Evolutionary conservation across 2,113 vertebrate species (phyloP), one percentile per base, ranked within the genome.

Genomic region (Ornithorhynchus anatinus): DNA sequence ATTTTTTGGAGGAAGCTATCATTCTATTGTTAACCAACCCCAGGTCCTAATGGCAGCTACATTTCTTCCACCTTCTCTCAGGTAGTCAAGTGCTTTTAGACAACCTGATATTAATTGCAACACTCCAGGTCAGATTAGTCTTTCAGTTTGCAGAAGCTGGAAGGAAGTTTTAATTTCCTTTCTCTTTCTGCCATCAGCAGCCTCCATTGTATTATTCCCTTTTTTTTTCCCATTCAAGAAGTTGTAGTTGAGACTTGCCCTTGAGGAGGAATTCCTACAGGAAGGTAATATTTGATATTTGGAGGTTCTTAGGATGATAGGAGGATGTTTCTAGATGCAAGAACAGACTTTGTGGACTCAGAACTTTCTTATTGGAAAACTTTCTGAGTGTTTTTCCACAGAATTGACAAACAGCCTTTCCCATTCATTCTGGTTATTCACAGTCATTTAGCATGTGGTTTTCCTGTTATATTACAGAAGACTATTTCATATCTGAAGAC

Each of bases 311-410:
- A 5, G 61, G 29, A 47, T 54, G 29, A n/a, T n/a, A n/a, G n/a
- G n/a, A n/a, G 38, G 48, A 36, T 10, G 16, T 72, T 66, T 77
- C 80, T 77, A 72, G 35, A 38, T 64, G 67, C 66, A 69, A 66
- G 66, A 72, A 62, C 13, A 39, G 61, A 35, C 37, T 69, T 73
- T 82, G 61, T 76, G 54, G 35, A 43, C 33, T 79, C 25, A 29
- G 22, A n/a, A 67, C 59, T 68, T 59, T 25, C 64, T 27, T 42
- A 58, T 17, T 54, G 39, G 44, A 77, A 70, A 64, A n/a, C 16
- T 25, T 58, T 62, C 51, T 66, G 40, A 57, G 69, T 77, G 74
- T 70, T 64, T 31, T 11, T 43, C 36, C 13, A n/a, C 40, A 52
- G 4, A 42, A 9, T 48, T 32, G 4, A 27, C 47, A 78, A 50